These are phyloP conservation scores for Ormia ochracea DNA, from an alignment of 2,888 invertebrate genomes.

Conservation along the genomic window DNA sequence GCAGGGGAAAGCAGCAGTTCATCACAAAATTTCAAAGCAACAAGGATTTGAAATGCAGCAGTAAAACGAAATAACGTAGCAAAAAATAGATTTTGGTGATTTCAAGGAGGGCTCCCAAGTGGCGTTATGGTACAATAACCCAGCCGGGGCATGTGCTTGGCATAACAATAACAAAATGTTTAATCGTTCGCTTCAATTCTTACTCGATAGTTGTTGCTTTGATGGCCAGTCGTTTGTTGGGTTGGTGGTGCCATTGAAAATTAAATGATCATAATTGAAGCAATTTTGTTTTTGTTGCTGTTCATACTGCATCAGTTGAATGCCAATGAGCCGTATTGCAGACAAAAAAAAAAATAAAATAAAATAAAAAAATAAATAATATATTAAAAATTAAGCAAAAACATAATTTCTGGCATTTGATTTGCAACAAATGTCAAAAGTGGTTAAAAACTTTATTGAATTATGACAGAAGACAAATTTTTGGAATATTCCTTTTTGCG, in stretches of 20 bases:
- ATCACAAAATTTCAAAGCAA: conserved; percentile 19
- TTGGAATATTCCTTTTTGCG: conserved; percentile 33
- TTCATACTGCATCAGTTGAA: neutral
- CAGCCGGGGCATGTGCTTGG: conserved; percentile 50
- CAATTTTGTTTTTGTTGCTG: conserved; percentile 23
- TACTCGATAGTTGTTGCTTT: conserved; percentile 13
- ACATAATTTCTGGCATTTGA: conserved; percentile 31
- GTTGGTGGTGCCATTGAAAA: conserved; percentile 37
- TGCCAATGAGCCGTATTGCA: conserved; percentile 7
- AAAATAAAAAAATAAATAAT: no score
- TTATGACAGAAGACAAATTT: conserved; percentile 74
- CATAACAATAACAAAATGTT: conserved; percentile 51
- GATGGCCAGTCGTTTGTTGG: neutral
- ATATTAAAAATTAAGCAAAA: no score
- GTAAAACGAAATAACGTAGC: neutral
- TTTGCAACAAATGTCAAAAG: conserved; percentile 52
- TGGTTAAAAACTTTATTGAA: conserved; percentile 73
- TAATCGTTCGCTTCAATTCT: conserved; percentile 32
- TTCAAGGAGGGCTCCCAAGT: conserved; percentile 55
- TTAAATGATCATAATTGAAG: conserved; percentile 62
- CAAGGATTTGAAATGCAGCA: conserved; percentile 27
- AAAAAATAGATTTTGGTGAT: conserved; percentile 22
- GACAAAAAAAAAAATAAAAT: neutral
- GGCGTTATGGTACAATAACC: conserved; percentile 63
- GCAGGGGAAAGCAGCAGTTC: conserved; percentile 29